Percentiles rank a stretch among this genome's conserved stretches.
Conservation (phyloP, 2,113 vertebrate species). For the Eulemur rufifrons region DNA sequence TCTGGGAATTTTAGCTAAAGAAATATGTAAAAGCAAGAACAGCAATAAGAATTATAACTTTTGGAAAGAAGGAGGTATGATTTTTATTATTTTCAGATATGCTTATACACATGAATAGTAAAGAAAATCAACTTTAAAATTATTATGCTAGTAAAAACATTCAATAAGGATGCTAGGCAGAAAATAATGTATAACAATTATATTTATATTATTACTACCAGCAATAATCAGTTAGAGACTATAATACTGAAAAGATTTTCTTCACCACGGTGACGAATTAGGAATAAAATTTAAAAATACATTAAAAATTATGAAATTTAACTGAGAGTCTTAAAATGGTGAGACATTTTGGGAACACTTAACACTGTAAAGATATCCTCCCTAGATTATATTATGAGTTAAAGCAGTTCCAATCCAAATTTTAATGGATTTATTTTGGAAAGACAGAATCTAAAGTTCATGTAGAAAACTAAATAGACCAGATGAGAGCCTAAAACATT, state of each 20-base stretch:
- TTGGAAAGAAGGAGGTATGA: background rate
- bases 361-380: background rate
- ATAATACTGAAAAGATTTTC: background rate
- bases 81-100: slow-evolving; percentile 6
- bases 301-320: background rate
- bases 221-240: background rate
- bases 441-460: slow-evolving; percentile 10
- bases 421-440: background rate
- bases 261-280: background rate
- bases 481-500: background rate
- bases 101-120: background rate
- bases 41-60: background rate
- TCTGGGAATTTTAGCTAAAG: background rate
- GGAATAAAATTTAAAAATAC: background rate
- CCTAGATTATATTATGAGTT: background rate
- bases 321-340: background rate
- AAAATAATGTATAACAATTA: background rate
- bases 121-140: slow-evolving; percentile 37
- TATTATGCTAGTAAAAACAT: background rate
- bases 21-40: background rate
- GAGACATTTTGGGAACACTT: background rate
- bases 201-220: background rate
- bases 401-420: background rate
- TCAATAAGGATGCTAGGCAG: background rate
- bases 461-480: background rate